phyloP scores from a whole-genome alignment of 2,797 vertebrate species.

The Oryzias sinensis region DNA sequence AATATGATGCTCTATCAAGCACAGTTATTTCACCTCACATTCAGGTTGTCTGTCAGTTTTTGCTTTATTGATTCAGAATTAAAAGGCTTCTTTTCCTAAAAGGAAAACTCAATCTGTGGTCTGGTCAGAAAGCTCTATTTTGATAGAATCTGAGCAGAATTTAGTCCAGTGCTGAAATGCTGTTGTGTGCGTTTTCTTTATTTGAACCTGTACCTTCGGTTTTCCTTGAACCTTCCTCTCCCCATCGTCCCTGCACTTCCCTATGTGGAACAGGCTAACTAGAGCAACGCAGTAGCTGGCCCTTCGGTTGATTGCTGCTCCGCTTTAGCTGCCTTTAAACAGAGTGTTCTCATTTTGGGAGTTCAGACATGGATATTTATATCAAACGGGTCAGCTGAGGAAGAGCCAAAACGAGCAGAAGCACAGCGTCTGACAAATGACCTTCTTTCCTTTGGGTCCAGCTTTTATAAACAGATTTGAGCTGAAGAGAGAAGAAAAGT shows the following conservation, averaged over 20 bases:
- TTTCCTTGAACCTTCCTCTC: conserved; percentile 49
- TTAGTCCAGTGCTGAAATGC: background rate
- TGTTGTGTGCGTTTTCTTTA: background rate
- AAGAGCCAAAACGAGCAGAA: conserved; percentile 53
- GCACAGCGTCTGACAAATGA: conserved; percentile 53
- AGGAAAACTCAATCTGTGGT: too few species aligned
- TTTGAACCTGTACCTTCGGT: background rate
- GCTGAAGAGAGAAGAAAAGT: conserved; percentile 11
- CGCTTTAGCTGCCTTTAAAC: conserved; percentile 70
- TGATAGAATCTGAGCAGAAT: too few species aligned
- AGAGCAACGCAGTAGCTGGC: conserved; percentile 70
- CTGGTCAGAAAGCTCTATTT: too few species aligned
- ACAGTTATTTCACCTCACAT: too few species aligned
- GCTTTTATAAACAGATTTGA: conserved; percentile 17
- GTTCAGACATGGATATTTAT: conserved; percentile 77
- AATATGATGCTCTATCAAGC: too few species aligned
- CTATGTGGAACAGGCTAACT: conserved; percentile 75
- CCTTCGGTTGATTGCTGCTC: conserved; percentile 61
- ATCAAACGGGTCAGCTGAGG: conserved; percentile 76
- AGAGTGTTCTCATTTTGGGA: conserved; percentile 68
- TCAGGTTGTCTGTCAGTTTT: too few species aligned
- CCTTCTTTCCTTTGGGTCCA: conserved; percentile 44
- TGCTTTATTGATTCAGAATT: too few species aligned
- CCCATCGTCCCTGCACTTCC: conserved; percentile 21
- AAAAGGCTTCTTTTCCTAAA: too few species aligned